phyloP scores from a whole-genome alignment of 2,113 vertebrate genomes.

The Ammodytes marinus region DNA sequence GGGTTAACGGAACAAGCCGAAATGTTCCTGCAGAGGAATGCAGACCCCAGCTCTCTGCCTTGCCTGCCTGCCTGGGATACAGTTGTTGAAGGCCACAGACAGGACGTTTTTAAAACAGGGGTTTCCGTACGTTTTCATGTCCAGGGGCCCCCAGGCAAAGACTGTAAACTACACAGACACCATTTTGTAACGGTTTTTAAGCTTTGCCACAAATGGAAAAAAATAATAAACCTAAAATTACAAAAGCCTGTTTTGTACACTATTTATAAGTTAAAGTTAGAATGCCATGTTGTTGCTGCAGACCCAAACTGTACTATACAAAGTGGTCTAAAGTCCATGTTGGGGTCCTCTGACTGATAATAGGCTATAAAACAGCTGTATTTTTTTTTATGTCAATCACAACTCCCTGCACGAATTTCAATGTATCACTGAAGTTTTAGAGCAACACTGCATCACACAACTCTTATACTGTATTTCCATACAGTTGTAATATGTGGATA shows the following conservation, averaged over 20 bases:
- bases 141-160: slow-evolving; percentile 23
- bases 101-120: slow-evolving; percentile 43
- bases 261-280: background rate
- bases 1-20: slow-evolving; percentile 40
- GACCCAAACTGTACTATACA: background rate
- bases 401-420: background rate
- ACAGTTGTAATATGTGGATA: background rate
- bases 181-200: slow-evolving; percentile 24
- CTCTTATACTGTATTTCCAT: background rate
- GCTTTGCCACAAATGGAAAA: background rate
- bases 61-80: slow-evolving; percentile 52
- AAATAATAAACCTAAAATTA: background rate
- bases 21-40: slow-evolving; percentile 74
- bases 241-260: background rate
- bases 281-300: background rate
- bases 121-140: slow-evolving; percentile 22
- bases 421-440: background rate
- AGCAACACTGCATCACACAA: background rate
- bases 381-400: background rate
- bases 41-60: slow-evolving; percentile 11
- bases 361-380: too few relatives aligned
- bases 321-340: background rate
- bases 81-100: slow-evolving; percentile 64
- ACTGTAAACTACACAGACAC: slow-evolving; percentile 13
- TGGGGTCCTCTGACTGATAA: background rate